These are phyloP conservation scores for Takifugu rubripes DNA, from an alignment of 2,797 vertebrate species.

Conservation along the genomic window DNA sequence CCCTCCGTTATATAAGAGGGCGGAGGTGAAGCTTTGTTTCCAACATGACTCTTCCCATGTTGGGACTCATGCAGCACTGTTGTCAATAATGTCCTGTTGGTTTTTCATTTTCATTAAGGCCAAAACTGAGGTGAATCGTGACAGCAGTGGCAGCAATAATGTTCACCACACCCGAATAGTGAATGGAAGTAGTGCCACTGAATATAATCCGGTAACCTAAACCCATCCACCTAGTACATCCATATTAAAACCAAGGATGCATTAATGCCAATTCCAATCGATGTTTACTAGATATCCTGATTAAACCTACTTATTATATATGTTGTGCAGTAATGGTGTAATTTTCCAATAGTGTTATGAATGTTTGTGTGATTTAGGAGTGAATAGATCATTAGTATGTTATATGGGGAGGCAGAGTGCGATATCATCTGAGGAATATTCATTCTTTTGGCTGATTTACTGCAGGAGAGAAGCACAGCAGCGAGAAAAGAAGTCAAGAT, in stretches of 20 bases:
- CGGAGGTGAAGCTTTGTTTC: not conserved
- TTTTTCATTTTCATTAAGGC: conserved; percentile 31
- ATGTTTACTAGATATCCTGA: not conserved
- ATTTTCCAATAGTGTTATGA: not conserved
- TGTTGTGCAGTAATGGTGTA: conserved; percentile 11
- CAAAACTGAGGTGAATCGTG: conserved; percentile 33
- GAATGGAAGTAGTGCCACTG: conserved; percentile 47
- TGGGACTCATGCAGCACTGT: too few relatives aligned
- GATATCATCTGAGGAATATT: not conserved
- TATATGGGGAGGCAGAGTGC: not conserved
- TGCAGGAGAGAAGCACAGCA: conserved; percentile 49
- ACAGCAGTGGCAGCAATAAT: conserved; percentile 28
- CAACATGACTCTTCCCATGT: not conserved
- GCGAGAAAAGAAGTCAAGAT: conserved; percentile 23
- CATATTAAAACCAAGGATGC: conserved; percentile 14
- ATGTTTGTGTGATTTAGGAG: not conserved
- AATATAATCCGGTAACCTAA: conserved; percentile 41
- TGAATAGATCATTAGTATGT: not conserved
- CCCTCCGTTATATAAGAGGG: too few relatives aligned
- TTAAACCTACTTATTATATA: not conserved
- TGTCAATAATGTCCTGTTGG: conserved; percentile 19
- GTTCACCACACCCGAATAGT: conserved; percentile 30
- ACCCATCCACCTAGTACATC: not conserved
- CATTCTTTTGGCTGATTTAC: not conserved
- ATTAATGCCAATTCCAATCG: conserved; percentile 10